phyloP scores from a whole-genome alignment of 2,888 invertebrate genomes.

The Eupelmus urozonus region DNA sequence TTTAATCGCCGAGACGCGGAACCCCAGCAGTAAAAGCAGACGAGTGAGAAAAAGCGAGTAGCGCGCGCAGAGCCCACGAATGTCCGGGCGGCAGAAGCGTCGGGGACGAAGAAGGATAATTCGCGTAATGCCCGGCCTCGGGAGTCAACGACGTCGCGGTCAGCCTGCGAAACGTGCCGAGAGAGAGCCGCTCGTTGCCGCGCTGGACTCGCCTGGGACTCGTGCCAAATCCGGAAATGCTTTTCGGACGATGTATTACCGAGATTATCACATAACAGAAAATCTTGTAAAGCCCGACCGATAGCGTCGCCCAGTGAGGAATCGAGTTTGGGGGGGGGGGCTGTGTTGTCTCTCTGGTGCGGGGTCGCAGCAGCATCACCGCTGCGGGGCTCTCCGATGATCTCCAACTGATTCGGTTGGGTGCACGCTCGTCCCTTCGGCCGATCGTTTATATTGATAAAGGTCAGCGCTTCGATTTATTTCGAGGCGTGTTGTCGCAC shows the following conservation, averaged over 20 bases:
- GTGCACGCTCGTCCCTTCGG: not conserved
- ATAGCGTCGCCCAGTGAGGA: constrained; percentile 35
- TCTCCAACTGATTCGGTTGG: constrained; percentile 8
- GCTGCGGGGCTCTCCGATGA: not conserved
- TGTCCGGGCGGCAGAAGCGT: not conserved
- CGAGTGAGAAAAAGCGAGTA: not conserved
- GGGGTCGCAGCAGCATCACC: too few species aligned
- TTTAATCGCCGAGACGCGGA: constrained; percentile 44
- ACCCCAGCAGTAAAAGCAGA: too few species aligned
- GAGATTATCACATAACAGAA: constrained; percentile 66
- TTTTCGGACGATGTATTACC: constrained; percentile 63
- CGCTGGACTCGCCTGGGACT: constrained; percentile 50
- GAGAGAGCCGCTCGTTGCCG: constrained; percentile 33
- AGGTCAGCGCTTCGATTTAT: not conserved
- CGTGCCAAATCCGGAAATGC: constrained; percentile 63
- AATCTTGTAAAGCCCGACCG: constrained; percentile 58
- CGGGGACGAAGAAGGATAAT: constrained; percentile 61
- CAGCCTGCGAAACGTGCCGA: constrained; percentile 16
- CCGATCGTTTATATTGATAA: constrained; percentile 11
- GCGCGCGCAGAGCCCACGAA: not conserved
- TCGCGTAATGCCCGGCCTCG: constrained; percentile 61
- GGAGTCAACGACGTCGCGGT: constrained; percentile 43
- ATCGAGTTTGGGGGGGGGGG: constrained; percentile 58
- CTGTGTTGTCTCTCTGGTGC: too few species aligned
- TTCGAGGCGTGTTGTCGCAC: constrained; percentile 21